Conservation (phyloP, 23 tunicate genomes). For the Clavelina lepadiformis region DNA sequence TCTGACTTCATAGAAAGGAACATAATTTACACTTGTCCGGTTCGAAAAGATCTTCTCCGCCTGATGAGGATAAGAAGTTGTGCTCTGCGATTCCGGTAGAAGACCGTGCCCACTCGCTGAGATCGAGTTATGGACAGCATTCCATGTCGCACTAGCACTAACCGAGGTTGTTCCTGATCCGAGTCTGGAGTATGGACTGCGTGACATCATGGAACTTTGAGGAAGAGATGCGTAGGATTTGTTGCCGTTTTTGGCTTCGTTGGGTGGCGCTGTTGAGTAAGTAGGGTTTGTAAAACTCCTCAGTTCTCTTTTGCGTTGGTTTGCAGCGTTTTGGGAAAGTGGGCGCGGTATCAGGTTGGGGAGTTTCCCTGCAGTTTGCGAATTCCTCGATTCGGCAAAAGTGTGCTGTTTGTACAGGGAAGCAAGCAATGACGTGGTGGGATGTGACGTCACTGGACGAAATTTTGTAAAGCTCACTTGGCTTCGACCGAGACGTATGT, state of each 20-base stretch:
- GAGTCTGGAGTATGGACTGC: background rate
- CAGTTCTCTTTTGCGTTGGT: slow-evolving; percentile 21
- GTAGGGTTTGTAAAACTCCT: slow-evolving; percentile 33
- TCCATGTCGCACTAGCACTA: slow-evolving; percentile 40
- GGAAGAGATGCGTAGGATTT: background rate
- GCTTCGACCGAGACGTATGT: background rate
- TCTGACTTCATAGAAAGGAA: slow-evolving; percentile 70
- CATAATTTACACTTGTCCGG: slow-evolving; percentile 44
- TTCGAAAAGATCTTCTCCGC: background rate
- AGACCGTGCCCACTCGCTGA: slow-evolving; percentile 72
- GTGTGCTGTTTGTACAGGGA: slow-evolving; percentile 58
- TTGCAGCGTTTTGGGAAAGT: background rate
- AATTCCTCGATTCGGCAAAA: slow-evolving; percentile 24
- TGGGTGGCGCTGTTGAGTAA: slow-evolving; percentile 8
- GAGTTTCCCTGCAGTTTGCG: slow-evolving; percentile 22
- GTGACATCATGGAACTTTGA: background rate
- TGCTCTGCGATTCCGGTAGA: slow-evolving; percentile 28
- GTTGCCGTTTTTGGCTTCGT: background rate
- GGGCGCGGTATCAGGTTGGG: slow-evolving; percentile 12
- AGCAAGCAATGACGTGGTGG: slow-evolving; percentile 39
- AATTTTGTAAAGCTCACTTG: slow-evolving; percentile 29
- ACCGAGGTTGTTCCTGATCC: slow-evolving; percentile 3
- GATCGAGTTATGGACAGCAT: slow-evolving; percentile 48
- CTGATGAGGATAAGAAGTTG: background rate
- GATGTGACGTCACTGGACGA: slow-evolving; percentile 61